Evolutionary conservation across 92 coral and sea anemone species (phyloP), one percentile per base, ranked within the genome.

Genomic region (Plumapathes pennacea): DNA sequence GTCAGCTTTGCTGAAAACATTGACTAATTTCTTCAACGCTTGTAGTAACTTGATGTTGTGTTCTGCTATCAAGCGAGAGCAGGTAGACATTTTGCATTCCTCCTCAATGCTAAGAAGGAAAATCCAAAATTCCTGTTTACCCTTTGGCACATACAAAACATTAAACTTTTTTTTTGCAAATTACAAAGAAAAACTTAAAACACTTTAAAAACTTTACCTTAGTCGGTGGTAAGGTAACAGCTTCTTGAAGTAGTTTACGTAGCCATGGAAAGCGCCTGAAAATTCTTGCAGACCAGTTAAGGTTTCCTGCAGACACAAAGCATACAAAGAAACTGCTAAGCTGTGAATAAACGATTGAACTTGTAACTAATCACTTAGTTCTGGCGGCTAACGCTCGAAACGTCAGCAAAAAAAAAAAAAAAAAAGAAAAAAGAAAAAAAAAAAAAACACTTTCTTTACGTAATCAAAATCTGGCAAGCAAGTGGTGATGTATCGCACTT

Each of bases 261-360:
- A 91, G 25, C 37, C 61, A 64, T 91, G 97, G 50, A 91, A 91
- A 21, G 92, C 64, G 47, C 81, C 97, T 11, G 96, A 57, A 73
- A 91, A 91, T 12, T 60, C 89, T 24, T 49, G 62, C 18, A 91
- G 68, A 26, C 97, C 97, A 75, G 81, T 68, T 13, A 83, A 78
- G 12, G 97, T 91, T 63, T 91, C 97, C 97, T 91, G 41, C 24
- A 28, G 14, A 67, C 24, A 55, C 15, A 29, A 4, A 55, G 14
- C 27, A 6, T 7, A 48, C 38, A 50, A 34, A 26, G 34, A 5
- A 24, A 4, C 32, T n/a, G 23, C 36, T 14, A 22, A n/a, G n/a
- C n/a, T n/a, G n/a, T n/a, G n/a, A n/a, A n/a, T n/a, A n/a, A n/a
- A n/a, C n/a, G n/a, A n/a, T n/a, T n/a, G n/a, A n/a, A n/a, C n/a